Evolutionary conservation across 2,888 invertebrate genomes (phyloP), one percentile per base, ranked within the genome.

Genomic region (Trachelus troglodyta): DNA sequence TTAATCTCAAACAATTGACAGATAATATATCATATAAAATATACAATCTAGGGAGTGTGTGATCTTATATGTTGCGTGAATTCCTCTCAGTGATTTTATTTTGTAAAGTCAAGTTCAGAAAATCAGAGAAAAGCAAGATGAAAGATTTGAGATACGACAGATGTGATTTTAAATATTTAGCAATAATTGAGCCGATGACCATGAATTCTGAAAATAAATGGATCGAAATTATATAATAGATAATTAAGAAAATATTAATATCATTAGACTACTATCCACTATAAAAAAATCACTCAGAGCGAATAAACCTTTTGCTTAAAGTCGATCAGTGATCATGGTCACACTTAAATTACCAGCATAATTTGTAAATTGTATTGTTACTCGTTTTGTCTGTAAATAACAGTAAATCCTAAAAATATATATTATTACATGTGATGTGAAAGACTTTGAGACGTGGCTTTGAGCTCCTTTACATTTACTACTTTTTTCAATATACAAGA

Each of bases 371-470:
- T 12, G 30, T 75, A 40, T 34, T 31, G 40, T 75, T 69, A 76
- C 35, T 69, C 74, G 11, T 37, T 77, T 75, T 75, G 56, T 75
- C 75, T 80, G 79, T 81, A 81, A 69, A 81, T 79, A 79, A 78
- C 33, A 40, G 37, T 40, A 9, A 34, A 69, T 73, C 33, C 68
- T n/a, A 37, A 68, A 74, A 73, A 69, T 74, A 78, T 79, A 74
- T 69, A 75, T 78, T 56, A 30, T 56, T 77, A 74, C 77, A 80
- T 78, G 76, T 76, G 2, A 77, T 33, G 40, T 77, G 56, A 76
- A 76, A 73, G 77, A 34, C 34, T 75, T 83, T 82, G 81, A 82
- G 80, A 79, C 79, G 56, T 81, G 80, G 79, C 75, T 83, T 77
- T 76, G 80, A 83, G 81, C 77, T 31, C 33, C 34, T 34, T 69